These are phyloP conservation scores for Stegastes partitus DNA, from an alignment of 2,113 vertebrate genomes.

Conservation along the genomic window DNA sequence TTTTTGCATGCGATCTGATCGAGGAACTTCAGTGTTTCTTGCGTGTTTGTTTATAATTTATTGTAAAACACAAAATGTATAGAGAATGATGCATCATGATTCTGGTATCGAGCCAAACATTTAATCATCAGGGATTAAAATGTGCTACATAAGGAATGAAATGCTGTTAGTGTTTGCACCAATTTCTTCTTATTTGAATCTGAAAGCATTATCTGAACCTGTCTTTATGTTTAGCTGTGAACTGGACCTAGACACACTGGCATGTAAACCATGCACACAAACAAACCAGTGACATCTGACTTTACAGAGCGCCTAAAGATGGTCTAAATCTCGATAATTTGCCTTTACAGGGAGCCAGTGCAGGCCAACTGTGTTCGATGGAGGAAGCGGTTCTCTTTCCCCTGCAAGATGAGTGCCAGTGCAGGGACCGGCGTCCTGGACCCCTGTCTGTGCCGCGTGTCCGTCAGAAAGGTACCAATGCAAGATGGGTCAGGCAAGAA, in stretches of 20 bases:
- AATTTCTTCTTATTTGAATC: too few relatives aligned
- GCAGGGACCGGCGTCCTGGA: conserved; percentile 94
- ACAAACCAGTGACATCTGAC: not conserved
- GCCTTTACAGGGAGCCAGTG: conserved; percentile 89
- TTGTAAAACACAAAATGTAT: too few relatives aligned
- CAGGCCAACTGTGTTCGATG: conserved; percentile 96
- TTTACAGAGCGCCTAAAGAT: not conserved
- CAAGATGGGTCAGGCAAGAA: too few relatives aligned
- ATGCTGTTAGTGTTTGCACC: too few relatives aligned
- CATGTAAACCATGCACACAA: not conserved
- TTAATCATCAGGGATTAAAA: not conserved
- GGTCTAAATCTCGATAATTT: conserved; percentile 31
- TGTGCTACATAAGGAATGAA: too few relatives aligned
- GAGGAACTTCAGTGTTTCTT: not conserved
- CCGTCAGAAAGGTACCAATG: conserved; percentile 91
- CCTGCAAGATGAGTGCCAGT: conserved; percentile 97
- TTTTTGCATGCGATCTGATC: too few relatives aligned
- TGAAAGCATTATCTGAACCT: too few relatives aligned
- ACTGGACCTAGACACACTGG: not conserved
- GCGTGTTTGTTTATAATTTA: too few relatives aligned
- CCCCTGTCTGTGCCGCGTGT: conserved; percentile 94
- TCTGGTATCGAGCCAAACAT: not conserved
- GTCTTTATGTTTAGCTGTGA: too few relatives aligned
- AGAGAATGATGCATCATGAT: not conserved
- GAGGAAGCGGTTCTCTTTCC: conserved; percentile 94